A percentile compares a stretch with the other conserved stretches of the same genome.
Evolutionary conservation across 2,113 vertebrate species (phyloP).

Genomic region (Poecilia latipinna): DNA sequence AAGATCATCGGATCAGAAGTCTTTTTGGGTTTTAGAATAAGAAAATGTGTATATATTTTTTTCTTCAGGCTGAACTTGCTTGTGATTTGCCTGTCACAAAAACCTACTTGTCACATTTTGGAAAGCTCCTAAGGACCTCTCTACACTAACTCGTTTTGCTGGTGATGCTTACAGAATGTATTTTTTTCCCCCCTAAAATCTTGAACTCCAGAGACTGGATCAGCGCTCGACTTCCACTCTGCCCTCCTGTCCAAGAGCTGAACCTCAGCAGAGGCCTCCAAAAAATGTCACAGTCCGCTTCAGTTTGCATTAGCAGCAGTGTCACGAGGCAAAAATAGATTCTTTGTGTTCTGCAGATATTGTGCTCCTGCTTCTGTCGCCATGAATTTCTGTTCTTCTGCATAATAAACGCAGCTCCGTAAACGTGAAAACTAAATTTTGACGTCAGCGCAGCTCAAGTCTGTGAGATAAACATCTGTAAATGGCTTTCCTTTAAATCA

Average conservation of each 20-base stretch:
- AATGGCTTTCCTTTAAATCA: constrained; percentile 27
- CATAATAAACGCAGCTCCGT: background rate
- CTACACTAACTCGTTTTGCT: background rate
- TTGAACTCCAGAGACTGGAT: background rate
- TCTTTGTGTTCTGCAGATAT: background rate
- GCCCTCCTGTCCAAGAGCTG: constrained; percentile 24
- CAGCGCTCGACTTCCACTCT: constrained; percentile 16
- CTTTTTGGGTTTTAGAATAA: background rate
- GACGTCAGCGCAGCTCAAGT: constrained; percentile 30
- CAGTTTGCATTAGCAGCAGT: constrained; percentile 49
- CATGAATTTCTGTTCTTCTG: constrained; percentile 22
- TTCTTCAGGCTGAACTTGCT: background rate
- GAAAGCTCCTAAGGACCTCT: background rate
- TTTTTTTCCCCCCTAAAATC: background rate
- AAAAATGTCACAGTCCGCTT: constrained; percentile 53
- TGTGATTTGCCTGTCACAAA: background rate
- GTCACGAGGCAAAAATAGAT: constrained; percentile 29
- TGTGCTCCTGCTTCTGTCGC: constrained; percentile 3
- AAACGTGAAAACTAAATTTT: constrained; percentile 19
- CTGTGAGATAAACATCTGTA: constrained; percentile 15
- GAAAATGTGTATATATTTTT: background rate
- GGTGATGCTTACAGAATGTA: background rate
- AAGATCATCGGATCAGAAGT: background rate
- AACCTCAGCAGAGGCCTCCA: constrained; percentile 7
- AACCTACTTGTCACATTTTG: background rate